Evolutionary conservation across 2,888 invertebrate genomes (phyloP).

Genomic region (Ectemnius continuus): DNA sequence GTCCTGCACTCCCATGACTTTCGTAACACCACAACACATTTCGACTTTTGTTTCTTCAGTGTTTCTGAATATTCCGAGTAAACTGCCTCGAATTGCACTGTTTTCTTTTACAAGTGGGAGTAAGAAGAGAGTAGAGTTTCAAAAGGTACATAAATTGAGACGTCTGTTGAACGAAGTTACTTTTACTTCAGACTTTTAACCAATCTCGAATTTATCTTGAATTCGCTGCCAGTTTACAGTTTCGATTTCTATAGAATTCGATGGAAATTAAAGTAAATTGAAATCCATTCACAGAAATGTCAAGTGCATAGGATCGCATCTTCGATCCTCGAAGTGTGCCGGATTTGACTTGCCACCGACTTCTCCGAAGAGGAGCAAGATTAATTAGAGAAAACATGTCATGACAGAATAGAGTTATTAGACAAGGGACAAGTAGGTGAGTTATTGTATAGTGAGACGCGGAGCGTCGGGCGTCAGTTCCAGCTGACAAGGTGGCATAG

Average conservation of each 20-base stretch:
- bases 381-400: conserved; percentile 4
- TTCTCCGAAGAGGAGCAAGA: neutral
- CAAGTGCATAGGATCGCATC: no score
- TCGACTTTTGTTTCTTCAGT: neutral
- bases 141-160: neutral
- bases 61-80: no score
- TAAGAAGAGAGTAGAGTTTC: neutral
- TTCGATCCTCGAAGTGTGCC: no score
- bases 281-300: no score
- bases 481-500: conserved; percentile 29
- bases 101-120: no score
- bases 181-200: no score
- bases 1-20: conserved; percentile 1
- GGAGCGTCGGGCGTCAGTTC: conserved; percentile 14
- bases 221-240: neutral
- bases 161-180: no score
- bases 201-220: neutral
- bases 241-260: no score
- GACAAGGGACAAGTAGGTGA: conserved; percentile 1
- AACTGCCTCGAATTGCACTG: no score
- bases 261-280: no score
- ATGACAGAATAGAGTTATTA: neutral
- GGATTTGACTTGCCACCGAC: no score
- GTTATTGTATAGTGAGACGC: conserved; percentile 1
- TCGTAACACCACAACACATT: neutral